Percentiles rank a stretch among this genome's conserved stretches.
Evolutionary conservation across 2,888 invertebrate species (phyloP).

Genomic region (Orchestes rusci): DNA sequence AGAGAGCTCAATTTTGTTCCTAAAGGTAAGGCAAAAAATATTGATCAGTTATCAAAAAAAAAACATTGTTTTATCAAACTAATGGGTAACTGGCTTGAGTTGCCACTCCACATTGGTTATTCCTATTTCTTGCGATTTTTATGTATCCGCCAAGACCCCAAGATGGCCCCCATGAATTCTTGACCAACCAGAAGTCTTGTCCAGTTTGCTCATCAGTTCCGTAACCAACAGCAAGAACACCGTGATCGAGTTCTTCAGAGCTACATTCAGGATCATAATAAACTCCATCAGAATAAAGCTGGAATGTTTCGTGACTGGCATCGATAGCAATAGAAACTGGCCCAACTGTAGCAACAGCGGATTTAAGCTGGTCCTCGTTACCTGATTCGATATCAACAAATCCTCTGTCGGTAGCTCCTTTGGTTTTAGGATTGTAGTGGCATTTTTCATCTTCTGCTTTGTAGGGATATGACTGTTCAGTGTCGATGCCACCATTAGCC

Average conservation of each 20-base stretch:
- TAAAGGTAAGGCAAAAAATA: no score
- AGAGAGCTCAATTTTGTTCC: no score
- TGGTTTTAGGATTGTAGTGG: constrained; percentile 56
- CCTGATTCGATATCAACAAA: constrained; percentile 59
- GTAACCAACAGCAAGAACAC: constrained; percentile 77
- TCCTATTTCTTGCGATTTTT: constrained; percentile 75
- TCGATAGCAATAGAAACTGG: constrained; percentile 33
- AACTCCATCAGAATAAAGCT: constrained; percentile 31
- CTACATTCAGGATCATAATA: constrained; percentile 68
- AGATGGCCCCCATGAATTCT: constrained; percentile 73
- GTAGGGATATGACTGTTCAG: constrained; percentile 83
- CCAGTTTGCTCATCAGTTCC: constrained; percentile 66
- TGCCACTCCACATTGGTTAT: constrained; percentile 86
- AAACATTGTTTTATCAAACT: no score
- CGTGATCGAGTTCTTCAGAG: constrained; percentile 68
- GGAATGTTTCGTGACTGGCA: constrained; percentile 32
- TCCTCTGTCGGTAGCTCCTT: constrained; percentile 76
- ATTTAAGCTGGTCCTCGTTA: constrained; percentile 28
- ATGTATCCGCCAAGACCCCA: constrained; percentile 87
- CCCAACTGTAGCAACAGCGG: constrained; percentile 32
- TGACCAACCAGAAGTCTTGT: constrained; percentile 77
- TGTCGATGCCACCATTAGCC: constrained; percentile 82
- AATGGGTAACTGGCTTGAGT: constrained; percentile 76
- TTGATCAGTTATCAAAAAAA: no score
- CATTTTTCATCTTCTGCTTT: constrained; percentile 68